These are phyloP conservation scores for Dynastes maya DNA, from an alignment of 2,888 invertebrate species.

Conservation along the genomic window DNA sequence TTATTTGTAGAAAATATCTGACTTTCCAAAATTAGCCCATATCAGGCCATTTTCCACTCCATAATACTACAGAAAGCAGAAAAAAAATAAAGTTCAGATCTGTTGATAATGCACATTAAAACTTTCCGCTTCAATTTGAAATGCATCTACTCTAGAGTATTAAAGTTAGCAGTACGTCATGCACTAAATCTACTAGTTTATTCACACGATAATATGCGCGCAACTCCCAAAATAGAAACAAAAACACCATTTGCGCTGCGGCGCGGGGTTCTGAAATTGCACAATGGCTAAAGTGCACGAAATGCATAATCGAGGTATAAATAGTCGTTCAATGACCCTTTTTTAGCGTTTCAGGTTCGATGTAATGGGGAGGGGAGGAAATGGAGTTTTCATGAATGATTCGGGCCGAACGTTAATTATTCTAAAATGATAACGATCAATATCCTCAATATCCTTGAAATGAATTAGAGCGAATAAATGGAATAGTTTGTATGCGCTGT, in stretches of 20 bases:
- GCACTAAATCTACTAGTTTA: not conserved
- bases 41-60: no score
- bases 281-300: slow-evolving; percentile 16
- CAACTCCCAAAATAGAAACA: slow-evolving; percentile 5
- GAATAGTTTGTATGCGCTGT: no score
- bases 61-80: no score
- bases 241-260: slow-evolving; percentile 15
- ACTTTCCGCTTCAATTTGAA: no score
- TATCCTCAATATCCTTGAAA: not conserved
- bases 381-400: not conserved
- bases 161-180: not conserved
- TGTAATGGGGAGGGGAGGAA: not conserved
- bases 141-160: no score
- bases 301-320: slow-evolving; percentile 9
- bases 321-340: slow-evolving; percentile 21
- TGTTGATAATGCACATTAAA: no score
- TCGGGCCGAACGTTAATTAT: not conserved
- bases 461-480: no score
- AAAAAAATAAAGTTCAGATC: no score
- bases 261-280: not conserved
- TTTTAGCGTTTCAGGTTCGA: not conserved
- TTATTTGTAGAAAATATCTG: no score
- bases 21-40: no score
- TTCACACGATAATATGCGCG: not conserved
- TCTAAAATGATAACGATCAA: slow-evolving; percentile 17